Evolutionary conservation across 2,888 invertebrate genomes (phyloP).

Genomic region (Minunthozetes semirufus): DNA sequence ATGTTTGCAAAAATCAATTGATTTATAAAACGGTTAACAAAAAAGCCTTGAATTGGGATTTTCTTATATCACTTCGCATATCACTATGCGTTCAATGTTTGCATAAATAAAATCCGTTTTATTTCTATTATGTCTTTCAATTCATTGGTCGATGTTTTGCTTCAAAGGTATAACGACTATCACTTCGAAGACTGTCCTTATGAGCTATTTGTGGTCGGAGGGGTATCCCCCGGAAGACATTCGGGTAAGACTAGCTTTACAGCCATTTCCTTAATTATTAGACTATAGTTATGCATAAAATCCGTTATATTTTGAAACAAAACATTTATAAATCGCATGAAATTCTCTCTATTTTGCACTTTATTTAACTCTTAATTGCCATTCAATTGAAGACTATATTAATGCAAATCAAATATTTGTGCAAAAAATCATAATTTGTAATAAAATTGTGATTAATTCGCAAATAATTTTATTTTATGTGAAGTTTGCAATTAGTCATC

Average conservation of each 20-base stretch:
- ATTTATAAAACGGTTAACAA: too few relatives aligned
- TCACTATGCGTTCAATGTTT: neutral
- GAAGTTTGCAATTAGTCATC: too few relatives aligned
- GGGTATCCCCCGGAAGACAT: conserved; percentile 64
- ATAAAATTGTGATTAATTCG: too few relatives aligned
- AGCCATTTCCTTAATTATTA: neutral
- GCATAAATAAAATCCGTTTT: neutral
- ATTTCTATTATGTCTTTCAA: conserved; percentile 60
- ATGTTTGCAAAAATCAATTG: neutral
- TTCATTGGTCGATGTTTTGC: conserved; percentile 75
- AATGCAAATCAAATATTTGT: neutral
- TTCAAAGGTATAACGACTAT: conserved; percentile 68
- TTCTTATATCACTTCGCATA: too few relatives aligned
- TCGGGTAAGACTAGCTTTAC: conserved; percentile 38
- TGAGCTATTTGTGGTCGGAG: conserved; percentile 70
- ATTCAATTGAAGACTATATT: neutral
- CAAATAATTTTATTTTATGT: neutral
- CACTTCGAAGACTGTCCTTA: conserved; percentile 60
- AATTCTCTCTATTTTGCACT: too few relatives aligned
- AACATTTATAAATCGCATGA: too few relatives aligned
- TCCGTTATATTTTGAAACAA: too few relatives aligned
- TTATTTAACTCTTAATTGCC: too few relatives aligned
- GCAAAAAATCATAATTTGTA: too few relatives aligned
- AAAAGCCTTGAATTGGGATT: neutral
- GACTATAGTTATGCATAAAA: too few relatives aligned